These are phyloP conservation scores for Hirundo rustica DNA, from an alignment of 2,797 vertebrate genomes.

Conservation along the genomic window DNA sequence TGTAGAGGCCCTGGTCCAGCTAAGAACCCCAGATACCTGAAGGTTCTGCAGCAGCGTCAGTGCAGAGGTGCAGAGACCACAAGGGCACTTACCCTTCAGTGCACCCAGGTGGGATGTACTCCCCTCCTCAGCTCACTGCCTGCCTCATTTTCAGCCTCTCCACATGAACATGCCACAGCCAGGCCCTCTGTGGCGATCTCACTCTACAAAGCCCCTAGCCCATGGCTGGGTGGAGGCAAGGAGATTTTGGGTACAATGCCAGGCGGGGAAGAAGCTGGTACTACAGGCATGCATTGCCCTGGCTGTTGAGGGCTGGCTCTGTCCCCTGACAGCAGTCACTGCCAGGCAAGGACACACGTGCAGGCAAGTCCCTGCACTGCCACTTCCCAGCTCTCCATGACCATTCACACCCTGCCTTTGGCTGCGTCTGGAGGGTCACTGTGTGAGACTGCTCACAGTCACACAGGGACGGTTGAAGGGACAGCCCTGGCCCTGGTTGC, in stretches of 20 bases:
- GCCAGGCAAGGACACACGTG: background rate
- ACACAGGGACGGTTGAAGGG: fast-evolving
- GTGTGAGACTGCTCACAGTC: background rate
- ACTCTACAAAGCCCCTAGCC: background rate
- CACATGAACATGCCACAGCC: background rate
- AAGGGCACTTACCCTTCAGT: background rate
- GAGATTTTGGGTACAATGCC: background rate
- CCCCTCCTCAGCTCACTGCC: background rate
- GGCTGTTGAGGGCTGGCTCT: background rate
- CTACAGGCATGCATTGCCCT: fast-evolving
- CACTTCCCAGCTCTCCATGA: background rate
- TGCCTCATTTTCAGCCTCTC: background rate
- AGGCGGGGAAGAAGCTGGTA: background rate
- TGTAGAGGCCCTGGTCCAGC: background rate
- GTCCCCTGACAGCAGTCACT: background rate
- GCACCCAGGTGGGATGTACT: background rate
- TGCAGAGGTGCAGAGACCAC: background rate
- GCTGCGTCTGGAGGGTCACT: background rate
- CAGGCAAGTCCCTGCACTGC: background rate
- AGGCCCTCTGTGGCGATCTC: background rate
- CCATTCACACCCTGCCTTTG: background rate
- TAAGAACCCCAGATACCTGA: background rate
- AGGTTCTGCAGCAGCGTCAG: background rate
- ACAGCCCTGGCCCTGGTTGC: background rate
- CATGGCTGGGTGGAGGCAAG: background rate